A percentile compares a stretch with the other conserved stretches of the same genome.
These are phyloP conservation scores for Linhomoeus sp. DNA, from an alignment of 2,888 invertebrate genomes.

Conservation along the genomic window DNA sequence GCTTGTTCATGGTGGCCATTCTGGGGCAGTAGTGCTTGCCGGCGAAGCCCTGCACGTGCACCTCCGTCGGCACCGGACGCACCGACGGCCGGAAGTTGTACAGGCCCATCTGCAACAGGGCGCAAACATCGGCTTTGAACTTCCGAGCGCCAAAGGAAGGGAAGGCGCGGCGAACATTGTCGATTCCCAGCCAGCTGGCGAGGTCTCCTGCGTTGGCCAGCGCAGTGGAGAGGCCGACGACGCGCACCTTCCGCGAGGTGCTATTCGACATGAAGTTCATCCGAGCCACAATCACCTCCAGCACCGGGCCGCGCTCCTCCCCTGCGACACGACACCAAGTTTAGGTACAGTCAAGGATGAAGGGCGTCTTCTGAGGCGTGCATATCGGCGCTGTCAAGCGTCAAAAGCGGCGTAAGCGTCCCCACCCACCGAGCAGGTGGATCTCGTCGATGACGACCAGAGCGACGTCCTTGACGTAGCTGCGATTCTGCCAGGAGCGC, in stretches of 20 bases:
- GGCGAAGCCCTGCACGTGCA: conserved; percentile 80
- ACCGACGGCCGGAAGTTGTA: conserved; percentile 96
- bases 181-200: conserved; percentile 82
- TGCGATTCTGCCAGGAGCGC: conserved; percentile 87
- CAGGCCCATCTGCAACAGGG: conserved; percentile 47
- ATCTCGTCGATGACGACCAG: conserved; percentile 77
- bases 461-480: conserved; percentile 47
- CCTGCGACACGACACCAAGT: too few species aligned
- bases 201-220: conserved; percentile 89
- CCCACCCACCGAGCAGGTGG: conserved; percentile 72
- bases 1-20: conserved; percentile 98
- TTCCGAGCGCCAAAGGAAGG: not conserved
- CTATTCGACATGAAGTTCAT: conserved; percentile 86
- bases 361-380: not conserved
- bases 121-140: not conserved
- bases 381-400: not conserved
- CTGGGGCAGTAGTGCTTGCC: conserved; percentile 97
- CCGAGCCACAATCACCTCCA: conserved; percentile 92
- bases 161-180: conserved; percentile 11
- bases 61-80: conserved; percentile 82
- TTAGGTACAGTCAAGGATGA: too few species aligned
- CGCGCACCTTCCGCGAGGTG: conserved; percentile 54
- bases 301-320: conserved; percentile 40
- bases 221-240: conserved; percentile 88
- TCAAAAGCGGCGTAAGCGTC: not conserved